Evolutionary conservation across 2,113 vertebrate species (phyloP), one percentile per base, ranked within the genome.

Genomic region (Poeciliopsis turrubarensis): DNA sequence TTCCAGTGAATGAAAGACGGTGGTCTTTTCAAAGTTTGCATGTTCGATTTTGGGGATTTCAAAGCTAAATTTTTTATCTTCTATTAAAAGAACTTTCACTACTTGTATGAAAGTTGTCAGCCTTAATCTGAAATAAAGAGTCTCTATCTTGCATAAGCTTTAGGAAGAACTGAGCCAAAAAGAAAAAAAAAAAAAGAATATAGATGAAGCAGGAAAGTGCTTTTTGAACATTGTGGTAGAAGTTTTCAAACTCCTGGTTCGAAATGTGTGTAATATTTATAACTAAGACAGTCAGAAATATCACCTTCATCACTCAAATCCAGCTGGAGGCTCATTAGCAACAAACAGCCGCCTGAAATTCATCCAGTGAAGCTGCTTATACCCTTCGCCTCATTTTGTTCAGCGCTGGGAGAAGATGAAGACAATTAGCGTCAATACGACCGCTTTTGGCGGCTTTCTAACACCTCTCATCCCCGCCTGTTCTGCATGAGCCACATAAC

Each of bases 371-470:
- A 57, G 66, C 73, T 25, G 67, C 78, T 73, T 73, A 77, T 61
- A 60, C 70, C 67, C 65, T 22, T 30, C 25, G 26, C 51, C 71
- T 82, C 47, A 9, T 66, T 73, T 17, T 17, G 27, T 72, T 60
- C 15, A 14, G 29, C 4, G 32, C 63, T 3, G 34, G 5, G 31
- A 76, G 69, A 70, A 77, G 73, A 79, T 73, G 47, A 79, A 82
- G 82, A 84, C 75, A 79, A 84, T 84, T 77, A 87, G 60, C 39
- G 10, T 74, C 63, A 71, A 73, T 32, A 61, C 71, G 12, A 57
- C 67, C 19, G 77, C 73, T 77, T 77, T 14, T 80, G 80, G 80
- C 80, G 77, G 73, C 37, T 60, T 82, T 51, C 70, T 80, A 13
- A 71, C 30, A 71, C 41, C 73, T 77, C 66, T 77, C 72, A 37